Base-by-base conservation (phyloP, 2,113 vertebrate genomes). In the Phycodurus eques region DNA sequence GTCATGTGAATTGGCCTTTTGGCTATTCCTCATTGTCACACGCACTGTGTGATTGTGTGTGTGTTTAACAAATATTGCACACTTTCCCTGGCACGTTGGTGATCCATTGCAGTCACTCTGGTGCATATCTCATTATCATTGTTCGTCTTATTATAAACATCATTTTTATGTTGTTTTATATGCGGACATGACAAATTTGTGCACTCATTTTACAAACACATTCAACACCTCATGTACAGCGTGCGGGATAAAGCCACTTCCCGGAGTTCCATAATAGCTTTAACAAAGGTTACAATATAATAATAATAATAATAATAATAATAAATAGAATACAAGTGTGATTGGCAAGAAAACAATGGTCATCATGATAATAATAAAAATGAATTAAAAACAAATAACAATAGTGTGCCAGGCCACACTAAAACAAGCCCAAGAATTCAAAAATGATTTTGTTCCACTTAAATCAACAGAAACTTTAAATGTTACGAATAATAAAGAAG, bases 51-150 rank as follows among this genome's bases (percentile, higher is more conserved):
- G 95, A 95, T 94, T 95, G 94, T 96, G 93, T 39, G 33, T 33
- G 27, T 81, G 83, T 79, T 77, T 10, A 67, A 79, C 83, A 92
- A 86, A 91, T 94, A 94, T 92, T 96, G 94, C 94, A 94, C 92
- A 85, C 90, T 85, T 87, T 92, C 93, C 89, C 88, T 80, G 85
- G 88, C 81, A 87, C 88, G 88, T 95, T 93, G 88, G 94, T 93
- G 88, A 94, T 94, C 94, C 93, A 83, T 80, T 92, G 92, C 93
- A 92, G 81, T 87, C 91, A 91, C 83, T 83, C 90, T 87, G 93
- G 90, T 84, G 88, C 67, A 44, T 87, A 84, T 85, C 91, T 17
- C 61, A 10, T 33, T 13, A 39, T 39, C 53, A 9, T n/a, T 10
- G 19, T 54, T 53, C 19, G 20, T 10, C 6, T n/a, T 39, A 42